Percentiles rank a stretch among this genome's conserved stretches.
Evolutionary conservation across 2,888 invertebrate genomes (phyloP).

Genomic region (Eristalinus sepulchralis): DNA sequence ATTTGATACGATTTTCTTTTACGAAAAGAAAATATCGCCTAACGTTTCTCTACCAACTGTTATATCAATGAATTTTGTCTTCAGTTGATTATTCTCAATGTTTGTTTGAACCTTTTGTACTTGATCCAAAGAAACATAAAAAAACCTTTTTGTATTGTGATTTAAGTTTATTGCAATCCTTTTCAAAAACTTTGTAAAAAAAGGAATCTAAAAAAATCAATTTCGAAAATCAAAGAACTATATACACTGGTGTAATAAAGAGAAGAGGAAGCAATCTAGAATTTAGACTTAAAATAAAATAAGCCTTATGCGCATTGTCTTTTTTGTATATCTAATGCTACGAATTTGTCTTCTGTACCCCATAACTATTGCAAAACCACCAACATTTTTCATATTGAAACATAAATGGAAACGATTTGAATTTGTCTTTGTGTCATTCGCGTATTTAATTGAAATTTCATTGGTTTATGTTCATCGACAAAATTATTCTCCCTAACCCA

Average conservation of each 20-base stretch:
- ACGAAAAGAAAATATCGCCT: no score
- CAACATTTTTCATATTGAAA: neutral
- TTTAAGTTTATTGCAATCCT: neutral
- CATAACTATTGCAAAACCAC: neutral
- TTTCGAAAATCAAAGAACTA: neutral
- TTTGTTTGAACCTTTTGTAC: neutral
- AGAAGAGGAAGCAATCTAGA: neutral
- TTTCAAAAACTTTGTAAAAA: neutral
- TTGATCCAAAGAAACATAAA: neutral
- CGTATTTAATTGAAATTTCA: neutral
- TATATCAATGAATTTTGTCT: slow-evolving; percentile 27
- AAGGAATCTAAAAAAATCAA: neutral
- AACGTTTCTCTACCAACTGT: no score
- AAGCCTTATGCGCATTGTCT: neutral
- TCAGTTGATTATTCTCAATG: neutral
- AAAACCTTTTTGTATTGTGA: slow-evolving; percentile 19
- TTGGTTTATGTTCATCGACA: neutral
- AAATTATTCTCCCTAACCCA: neutral
- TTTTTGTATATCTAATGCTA: neutral
- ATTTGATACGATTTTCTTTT: slow-evolving; percentile 45
- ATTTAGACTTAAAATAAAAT: neutral
- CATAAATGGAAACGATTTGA: neutral
- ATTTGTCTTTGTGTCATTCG: neutral
- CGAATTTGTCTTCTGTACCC: neutral
- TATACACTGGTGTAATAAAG: neutral